Conservation (phyloP, 1,140 invertebrate species). For the Drosophila kanapiae region DNA sequence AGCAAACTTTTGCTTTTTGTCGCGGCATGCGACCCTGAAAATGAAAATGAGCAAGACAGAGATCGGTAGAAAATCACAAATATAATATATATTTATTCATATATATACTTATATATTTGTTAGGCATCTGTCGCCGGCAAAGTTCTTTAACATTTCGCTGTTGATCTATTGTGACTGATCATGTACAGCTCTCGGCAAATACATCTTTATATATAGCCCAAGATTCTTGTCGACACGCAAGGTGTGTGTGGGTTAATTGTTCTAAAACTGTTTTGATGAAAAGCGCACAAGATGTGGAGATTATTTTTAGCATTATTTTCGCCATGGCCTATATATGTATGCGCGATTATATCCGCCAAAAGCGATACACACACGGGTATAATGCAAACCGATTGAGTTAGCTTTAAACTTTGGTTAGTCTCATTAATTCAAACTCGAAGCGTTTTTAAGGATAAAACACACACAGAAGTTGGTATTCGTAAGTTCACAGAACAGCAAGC, state of each 20-base stretch:
- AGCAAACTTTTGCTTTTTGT: constrained; percentile 72
- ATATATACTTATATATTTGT: constrained; percentile 12
- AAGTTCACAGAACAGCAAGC: too few species aligned
- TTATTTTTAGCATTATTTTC: constrained; percentile 45
- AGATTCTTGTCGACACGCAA: constrained; percentile 14
- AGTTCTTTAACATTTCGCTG: constrained; percentile 68
- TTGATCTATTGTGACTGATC: constrained; percentile 75
- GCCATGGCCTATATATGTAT: constrained; percentile 8
- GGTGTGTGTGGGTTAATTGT: constrained; percentile 58
- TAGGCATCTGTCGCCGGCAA: constrained; percentile 36
- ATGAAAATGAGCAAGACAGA: constrained; percentile 21
- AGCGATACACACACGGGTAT: neutral
- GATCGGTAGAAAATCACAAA: constrained; percentile 16
- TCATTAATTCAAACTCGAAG: neutral
- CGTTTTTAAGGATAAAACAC: neutral
- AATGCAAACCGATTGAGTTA: constrained; percentile 3
- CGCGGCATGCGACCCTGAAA: constrained; percentile 70
- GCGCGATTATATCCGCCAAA: neutral
- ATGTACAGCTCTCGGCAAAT: neutral
- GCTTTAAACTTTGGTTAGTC: constrained; percentile 20
- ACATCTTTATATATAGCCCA: constrained; percentile 25
- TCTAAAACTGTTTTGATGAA: constrained; percentile 32
- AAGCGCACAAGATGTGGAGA: constrained; percentile 23
- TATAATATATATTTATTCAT: constrained; percentile 1
- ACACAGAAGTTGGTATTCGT: too few species aligned